phyloP scores from a whole-genome alignment of 2,888 invertebrate genomes.

The Philereme transversata region DNA sequence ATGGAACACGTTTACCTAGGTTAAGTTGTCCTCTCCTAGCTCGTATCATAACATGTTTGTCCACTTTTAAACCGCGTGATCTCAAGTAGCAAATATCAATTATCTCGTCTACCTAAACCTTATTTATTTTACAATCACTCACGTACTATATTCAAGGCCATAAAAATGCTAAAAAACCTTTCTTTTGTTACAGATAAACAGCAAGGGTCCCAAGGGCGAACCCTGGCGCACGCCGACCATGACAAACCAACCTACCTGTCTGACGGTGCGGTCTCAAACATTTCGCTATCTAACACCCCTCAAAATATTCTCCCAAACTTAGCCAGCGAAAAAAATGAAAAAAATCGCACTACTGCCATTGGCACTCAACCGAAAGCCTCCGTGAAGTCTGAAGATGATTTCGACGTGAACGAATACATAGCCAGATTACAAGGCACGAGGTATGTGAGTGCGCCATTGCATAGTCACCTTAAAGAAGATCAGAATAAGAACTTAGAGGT shows the following conservation, averaged over 20 bases:
- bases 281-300: constrained; percentile 31
- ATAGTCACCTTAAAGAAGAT: constrained; percentile 72
- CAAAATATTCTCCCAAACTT: constrained; percentile 27
- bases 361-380: constrained; percentile 55
- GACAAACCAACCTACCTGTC: constrained; percentile 53
- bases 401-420: constrained; percentile 79
- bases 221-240: constrained; percentile 57
- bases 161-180: constrained; percentile 12
- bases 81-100: neutral
- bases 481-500: constrained; percentile 76
- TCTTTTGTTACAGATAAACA: constrained; percentile 69
- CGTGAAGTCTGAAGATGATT: constrained; percentile 68
- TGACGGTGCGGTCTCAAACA: constrained; percentile 58
- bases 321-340: constrained; percentile 39
- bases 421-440: constrained; percentile 74
- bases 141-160: neutral
- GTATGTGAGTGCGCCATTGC: constrained; percentile 73
- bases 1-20: constrained; percentile 16
- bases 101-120: neutral
- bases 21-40: neutral
- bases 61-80: constrained; percentile 1
- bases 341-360: constrained; percentile 29
- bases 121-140: neutral
- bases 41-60: constrained; percentile 5
- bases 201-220: constrained; percentile 47